Evolutionary conservation across 1,140 invertebrate genomes (phyloP).

Genomic region (Eueides isabella): DNA sequence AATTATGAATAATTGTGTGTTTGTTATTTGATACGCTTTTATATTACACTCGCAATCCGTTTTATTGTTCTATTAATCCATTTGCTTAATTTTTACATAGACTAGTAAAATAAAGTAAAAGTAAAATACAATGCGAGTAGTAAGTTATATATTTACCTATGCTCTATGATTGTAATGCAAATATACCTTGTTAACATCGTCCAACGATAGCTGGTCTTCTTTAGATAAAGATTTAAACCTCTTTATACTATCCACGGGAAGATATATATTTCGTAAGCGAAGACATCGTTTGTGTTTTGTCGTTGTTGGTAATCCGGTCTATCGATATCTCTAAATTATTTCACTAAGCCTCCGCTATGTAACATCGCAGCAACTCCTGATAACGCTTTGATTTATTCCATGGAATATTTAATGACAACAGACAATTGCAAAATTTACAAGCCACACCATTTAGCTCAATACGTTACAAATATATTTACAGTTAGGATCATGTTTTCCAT

Average conservation of each 20-base stretch:
- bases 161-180: slow-evolving; percentile 36
- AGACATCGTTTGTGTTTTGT: slow-evolving; percentile 56
- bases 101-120: too few relatives aligned
- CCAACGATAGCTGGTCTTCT: slow-evolving; percentile 31
- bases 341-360: slow-evolving; percentile 64
- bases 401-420: slow-evolving; percentile 78
- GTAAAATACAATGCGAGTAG: neutral
- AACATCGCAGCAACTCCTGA: slow-evolving; percentile 65
- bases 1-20: too few relatives aligned
- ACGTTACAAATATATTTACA: slow-evolving; percentile 75
- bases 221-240: slow-evolving; percentile 38
- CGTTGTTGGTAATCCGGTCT: slow-evolving; percentile 55
- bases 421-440: slow-evolving; percentile 79
- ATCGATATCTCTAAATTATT: slow-evolving; percentile 78
- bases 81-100: too few relatives aligned
- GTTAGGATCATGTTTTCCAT: slow-evolving; percentile 63
- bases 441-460: slow-evolving; percentile 60
- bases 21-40: too few relatives aligned
- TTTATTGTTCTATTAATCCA: too few relatives aligned
- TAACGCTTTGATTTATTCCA: slow-evolving; percentile 77
- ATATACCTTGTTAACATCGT: slow-evolving; percentile 31
- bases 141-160: neutral
- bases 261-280: slow-evolving; percentile 46
- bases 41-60: too few relatives aligned
- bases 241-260: slow-evolving; percentile 41